Evolutionary conservation across 2,888 invertebrate species (phyloP), one percentile per base, ranked within the genome.

Genomic region (Xestobium rufovillosum): DNA sequence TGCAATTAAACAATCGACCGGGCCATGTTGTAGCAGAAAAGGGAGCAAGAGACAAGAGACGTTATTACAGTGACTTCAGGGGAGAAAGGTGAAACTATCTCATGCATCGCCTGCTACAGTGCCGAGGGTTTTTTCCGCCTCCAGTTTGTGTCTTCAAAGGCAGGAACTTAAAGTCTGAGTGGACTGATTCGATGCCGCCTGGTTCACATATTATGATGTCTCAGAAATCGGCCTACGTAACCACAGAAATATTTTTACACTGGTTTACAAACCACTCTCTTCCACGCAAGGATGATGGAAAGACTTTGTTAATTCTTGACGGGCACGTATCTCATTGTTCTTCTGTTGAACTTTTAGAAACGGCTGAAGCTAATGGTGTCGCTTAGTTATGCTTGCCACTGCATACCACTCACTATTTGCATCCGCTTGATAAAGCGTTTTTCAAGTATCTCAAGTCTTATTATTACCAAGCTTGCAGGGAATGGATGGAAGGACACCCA

Each of bases 21-120:
- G 48, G 40, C 14, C 35, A 41, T 39, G 43, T 47, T 23, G 11
- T 49, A 30, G 45, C 49, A n/a, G 41, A 34, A 40, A 51, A 48
- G 33, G 49, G 51, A 32, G 36, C 43, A 11, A 50, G 46, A 42
- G 45, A 44, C 28, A 46, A 48, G 31, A 23, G 26, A 28, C 34
- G 34, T 13, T 23, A 48, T 15, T 48, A 48, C 9, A 10, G 10
- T 10, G 36, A 36, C 11, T 45, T 52, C 45, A 48, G 45, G 33
- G 34, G 36, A 32, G 14, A 35, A 35, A 10, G 50, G 53, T 10
- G 52, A 57, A 42, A 58, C 51, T 3, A 39, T 51, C 11, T 44
- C 56, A 2, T 32, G 53, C 38, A 14, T 55, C 6, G 51, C 52
- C 16, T 60, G 61, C 36, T 58, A 53, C 36, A 61, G 53, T 47